Evolutionary conservation across 2,888 invertebrate genomes (phyloP), one percentile per base, ranked within the genome.

Genomic region (Cheiracanthium punctorium): DNA sequence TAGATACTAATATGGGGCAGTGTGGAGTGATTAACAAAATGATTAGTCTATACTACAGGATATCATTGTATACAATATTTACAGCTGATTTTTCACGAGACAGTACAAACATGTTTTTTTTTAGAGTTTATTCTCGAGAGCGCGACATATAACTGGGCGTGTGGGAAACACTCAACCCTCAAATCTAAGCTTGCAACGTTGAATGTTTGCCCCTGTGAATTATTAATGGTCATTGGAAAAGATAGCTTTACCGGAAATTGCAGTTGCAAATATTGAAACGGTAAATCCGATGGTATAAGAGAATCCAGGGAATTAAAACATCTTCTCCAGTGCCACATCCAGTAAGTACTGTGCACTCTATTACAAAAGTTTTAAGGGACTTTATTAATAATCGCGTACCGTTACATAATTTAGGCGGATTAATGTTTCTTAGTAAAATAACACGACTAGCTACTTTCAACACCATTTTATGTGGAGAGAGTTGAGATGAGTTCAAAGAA

Each of bases 231-330:
- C 41, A 41, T 41, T 41, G 41, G 10, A 41, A 41, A 41, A 41
- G 10, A 41, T 41, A 41, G 41, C 41, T 41, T 41, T 41, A 41
- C 65, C 65, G 65, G 65, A 24, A 28, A 24, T 28, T 20, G 29
- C 65, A 65, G 65, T 8, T n/a, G 65, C 65, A 12, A 10, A 65
- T 10, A 65, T 65, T 65, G 65, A n/a, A 65, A 20, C 65, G 24
- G 65, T 65, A 65, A 28, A 65, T 28, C 24, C 65, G 65, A 28
- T 65, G 65, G 29, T 65, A 65, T 41, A 10, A 41, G 8, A 14
- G 41, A 41, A 41, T 41, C 41, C 41, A 41, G 14, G 41, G 41
- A 41, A 41, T 41, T 41, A 10, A 41, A 8, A 41, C 41, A 41
- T 41, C 41, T 41, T 41, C 41, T 41, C 41, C 41, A 41, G 14